Percentiles rank a stretch among this genome's conserved stretches.
phyloP scores from a whole-genome alignment of 1,140 invertebrate species.

The Delia radicum region DNA sequence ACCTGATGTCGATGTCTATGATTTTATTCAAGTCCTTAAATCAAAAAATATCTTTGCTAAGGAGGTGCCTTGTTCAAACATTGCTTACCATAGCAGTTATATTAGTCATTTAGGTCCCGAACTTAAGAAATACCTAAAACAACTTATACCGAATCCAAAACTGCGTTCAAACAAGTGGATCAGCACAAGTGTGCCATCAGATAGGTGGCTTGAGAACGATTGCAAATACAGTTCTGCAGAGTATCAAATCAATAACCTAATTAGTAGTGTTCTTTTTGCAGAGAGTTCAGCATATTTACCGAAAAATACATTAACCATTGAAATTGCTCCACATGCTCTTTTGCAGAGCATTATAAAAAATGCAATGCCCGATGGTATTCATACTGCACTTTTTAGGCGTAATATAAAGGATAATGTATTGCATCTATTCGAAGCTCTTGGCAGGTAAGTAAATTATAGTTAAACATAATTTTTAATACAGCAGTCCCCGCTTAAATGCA shows the following conservation, averaged over 20 bases:
- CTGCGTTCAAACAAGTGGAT: conserved; percentile 78
- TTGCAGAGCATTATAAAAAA: conserved; percentile 69
- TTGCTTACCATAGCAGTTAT: conserved; percentile 82
- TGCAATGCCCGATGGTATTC: conserved; percentile 62
- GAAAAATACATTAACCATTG: conserved; percentile 74
- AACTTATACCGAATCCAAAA: conserved; percentile 70
- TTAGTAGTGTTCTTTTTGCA: conserved; percentile 83
- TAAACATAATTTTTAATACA: no score
- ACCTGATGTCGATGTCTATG: conserved; percentile 68
- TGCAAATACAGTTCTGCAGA: conserved; percentile 78
- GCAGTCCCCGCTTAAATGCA: no score
- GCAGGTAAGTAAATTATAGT: conserved; percentile 65
- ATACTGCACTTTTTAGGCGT: conserved; percentile 79
- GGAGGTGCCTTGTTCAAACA: conserved; percentile 77
- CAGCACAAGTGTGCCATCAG: conserved; percentile 79
- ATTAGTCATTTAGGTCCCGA: conserved; percentile 73
- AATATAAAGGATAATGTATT: conserved; percentile 70
- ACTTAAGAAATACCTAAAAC: conserved; percentile 69
- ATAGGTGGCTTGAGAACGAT: conserved; percentile 68
- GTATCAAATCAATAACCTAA: conserved; percentile 91
- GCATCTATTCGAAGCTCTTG: conserved; percentile 70
- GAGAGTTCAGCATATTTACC: conserved; percentile 77
- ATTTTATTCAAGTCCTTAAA: conserved; percentile 70
- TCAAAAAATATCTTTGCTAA: conserved; percentile 78
- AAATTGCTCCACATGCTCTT: conserved; percentile 83